Conservation (phyloP, 1,140 invertebrate genomes). For the Drosophila varians region DNA sequence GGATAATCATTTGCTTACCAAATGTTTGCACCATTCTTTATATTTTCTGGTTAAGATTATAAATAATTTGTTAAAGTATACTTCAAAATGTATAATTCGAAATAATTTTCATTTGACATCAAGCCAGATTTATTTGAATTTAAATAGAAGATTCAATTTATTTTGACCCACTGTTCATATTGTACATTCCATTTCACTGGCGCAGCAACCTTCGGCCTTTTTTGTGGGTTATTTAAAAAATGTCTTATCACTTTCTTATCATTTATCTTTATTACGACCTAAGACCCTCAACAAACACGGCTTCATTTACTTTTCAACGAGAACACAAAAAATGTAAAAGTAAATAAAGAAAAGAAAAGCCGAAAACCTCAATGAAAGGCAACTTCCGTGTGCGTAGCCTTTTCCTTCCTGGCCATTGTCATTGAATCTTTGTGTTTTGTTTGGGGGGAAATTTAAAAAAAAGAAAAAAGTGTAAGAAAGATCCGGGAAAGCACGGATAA, state of each 20-base stretch:
- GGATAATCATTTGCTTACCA: slow-evolving; percentile 55
- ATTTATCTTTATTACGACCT: slow-evolving; percentile 80
- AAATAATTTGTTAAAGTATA: too few species aligned
- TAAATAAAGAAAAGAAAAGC: slow-evolving; percentile 32
- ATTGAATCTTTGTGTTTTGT: slow-evolving; percentile 65
- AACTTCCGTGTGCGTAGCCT: slow-evolving; percentile 72
- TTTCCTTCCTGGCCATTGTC: slow-evolving; percentile 66
- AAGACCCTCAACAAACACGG: slow-evolving; percentile 76
- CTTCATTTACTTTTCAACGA: slow-evolving; percentile 78
- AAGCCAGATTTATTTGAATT: background rate
- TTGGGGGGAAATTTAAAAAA: slow-evolving; percentile 27
- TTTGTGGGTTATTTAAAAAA: slow-evolving; percentile 59
- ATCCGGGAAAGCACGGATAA: slow-evolving; percentile 41
- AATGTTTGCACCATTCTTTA: background rate
- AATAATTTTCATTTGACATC: background rate
- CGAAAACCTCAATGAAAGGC: slow-evolving; percentile 69
- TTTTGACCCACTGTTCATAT: slow-evolving; percentile 13
- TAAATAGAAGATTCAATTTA: background rate
- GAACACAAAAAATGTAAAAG: slow-evolving; percentile 32
- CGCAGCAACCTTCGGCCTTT: slow-evolving; percentile 30
- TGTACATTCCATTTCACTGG: slow-evolving; percentile 1
- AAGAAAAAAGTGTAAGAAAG: slow-evolving; percentile 5
- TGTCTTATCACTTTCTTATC: slow-evolving; percentile 79
- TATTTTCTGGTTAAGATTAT: too few species aligned
- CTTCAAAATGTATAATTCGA: too few species aligned